Conservation (phyloP, 2,797 vertebrate species). For the Chelmon rostratus region DNA sequence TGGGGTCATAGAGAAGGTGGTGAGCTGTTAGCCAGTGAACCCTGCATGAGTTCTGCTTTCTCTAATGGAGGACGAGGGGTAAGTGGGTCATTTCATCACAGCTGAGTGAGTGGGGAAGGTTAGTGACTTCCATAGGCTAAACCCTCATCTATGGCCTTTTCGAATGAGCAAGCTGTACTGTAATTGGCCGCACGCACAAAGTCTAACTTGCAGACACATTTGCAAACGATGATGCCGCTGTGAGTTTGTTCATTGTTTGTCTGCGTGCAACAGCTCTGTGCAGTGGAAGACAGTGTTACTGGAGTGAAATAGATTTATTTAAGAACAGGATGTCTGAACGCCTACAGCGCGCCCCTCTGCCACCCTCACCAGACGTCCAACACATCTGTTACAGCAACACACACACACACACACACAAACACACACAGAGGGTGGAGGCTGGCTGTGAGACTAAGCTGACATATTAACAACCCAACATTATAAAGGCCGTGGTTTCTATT, state of each 20-base stretch:
- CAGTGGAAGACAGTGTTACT: conserved; percentile 21
- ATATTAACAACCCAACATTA: conserved; percentile 30
- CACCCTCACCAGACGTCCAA: conserved; percentile 56
- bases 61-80: conserved; percentile 46
- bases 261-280: conserved; percentile 41
- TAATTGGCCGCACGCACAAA: conserved; percentile 5
- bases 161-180: not conserved
- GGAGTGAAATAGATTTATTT: conserved; percentile 70
- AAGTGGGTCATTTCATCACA: conserved; percentile 58
- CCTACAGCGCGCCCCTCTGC: conserved; percentile 58
- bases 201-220: conserved; percentile 32
- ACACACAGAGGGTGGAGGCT: conserved; percentile 30
- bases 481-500: conserved; percentile 63
- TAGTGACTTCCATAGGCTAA: not conserved
- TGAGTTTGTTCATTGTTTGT: conserved; percentile 10
- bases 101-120: conserved; percentile 45
- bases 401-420: conserved; percentile 22
- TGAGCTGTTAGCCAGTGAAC: conserved; percentile 18
- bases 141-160: not conserved
- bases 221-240: conserved; percentile 4
- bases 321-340: conserved; percentile 63
- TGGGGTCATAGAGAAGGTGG: conserved; percentile 10
- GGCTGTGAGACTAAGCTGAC: conserved; percentile 53
- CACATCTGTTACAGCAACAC: conserved; percentile 68
- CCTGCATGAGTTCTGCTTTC: conserved; percentile 9